A percentile compares a stretch with the other conserved stretches of the same genome.
Evolutionary conservation across 2,113 vertebrate species (phyloP).

Genomic region (Cyprinodon brontotheroides): DNA sequence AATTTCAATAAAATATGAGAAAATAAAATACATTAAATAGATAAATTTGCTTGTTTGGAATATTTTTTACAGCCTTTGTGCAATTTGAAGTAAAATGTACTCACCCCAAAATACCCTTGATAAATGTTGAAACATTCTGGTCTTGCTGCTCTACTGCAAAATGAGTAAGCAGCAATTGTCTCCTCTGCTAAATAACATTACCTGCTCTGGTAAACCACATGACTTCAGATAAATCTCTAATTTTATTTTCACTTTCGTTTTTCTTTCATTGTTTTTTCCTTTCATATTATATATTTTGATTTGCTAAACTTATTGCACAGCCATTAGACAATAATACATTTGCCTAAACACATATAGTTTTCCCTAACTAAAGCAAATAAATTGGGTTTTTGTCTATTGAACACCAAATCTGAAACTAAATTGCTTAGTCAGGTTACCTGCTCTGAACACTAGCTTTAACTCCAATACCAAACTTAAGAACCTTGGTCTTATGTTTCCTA

Average conservation of each 20-base stretch:
- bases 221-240: not conserved
- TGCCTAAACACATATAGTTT: too few species aligned
- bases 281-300: too few species aligned
- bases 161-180: not conserved
- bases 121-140: not conserved
- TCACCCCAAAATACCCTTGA: not conserved
- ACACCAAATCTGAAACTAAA: too few species aligned
- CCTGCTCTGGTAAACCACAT: not conserved
- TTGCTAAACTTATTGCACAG: too few species aligned
- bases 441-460: too few species aligned
- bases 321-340: too few species aligned
- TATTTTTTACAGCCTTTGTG: not conserved
- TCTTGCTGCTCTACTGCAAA: constrained; percentile 1
- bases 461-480: too few species aligned
- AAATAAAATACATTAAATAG: not conserved
- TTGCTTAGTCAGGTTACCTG: too few species aligned
- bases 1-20: not conserved
- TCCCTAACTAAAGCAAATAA: too few species aligned
- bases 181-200: not conserved
- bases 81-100: not conserved
- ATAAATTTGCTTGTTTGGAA: not conserved
- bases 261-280: too few species aligned
- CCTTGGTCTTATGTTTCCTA: too few species aligned
- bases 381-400: too few species aligned
- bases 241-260: not conserved